Conservation (phyloP, 2,113 vertebrate species). For the Gobio gobio region DNA sequence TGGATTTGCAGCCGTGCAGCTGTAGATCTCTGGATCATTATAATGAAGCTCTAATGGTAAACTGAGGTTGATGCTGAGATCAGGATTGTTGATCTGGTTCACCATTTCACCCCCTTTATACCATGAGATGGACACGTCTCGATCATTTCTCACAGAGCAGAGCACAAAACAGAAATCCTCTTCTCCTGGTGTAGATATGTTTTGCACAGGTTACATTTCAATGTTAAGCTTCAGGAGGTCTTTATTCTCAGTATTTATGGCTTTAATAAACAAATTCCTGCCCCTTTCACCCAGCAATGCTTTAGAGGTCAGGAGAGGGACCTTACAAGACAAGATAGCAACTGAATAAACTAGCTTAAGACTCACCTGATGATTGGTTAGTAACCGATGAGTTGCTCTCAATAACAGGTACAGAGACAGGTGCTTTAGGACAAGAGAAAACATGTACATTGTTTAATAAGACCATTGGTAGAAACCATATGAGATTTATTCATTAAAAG, state of each 20-base stretch:
- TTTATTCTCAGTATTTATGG: not conserved
- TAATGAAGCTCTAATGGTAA: constrained; percentile 8
- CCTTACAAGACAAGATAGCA: not conserved
- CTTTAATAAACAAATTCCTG: not conserved
- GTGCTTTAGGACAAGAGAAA: constrained; percentile 7
- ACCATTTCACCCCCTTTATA: not conserved
- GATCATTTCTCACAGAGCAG: not conserved
- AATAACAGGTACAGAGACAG: not conserved
- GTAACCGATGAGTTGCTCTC: not conserved
- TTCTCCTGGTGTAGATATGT: not conserved
- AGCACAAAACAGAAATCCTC: not conserved
- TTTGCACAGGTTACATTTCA: not conserved
- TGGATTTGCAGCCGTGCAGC: not conserved
- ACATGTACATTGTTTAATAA: not conserved
- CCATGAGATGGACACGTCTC: not conserved
- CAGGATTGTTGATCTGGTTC: not conserved
- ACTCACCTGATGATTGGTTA: not conserved
- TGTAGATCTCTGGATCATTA: not conserved
- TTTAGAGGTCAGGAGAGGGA: not conserved
- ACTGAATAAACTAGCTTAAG: not conserved
- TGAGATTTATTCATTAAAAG: too few species aligned
- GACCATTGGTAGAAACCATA: not conserved
- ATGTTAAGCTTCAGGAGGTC: not conserved
- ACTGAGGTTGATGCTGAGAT: constrained; percentile 17
- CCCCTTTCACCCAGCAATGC: not conserved